These are phyloP conservation scores for Ischnus inquisitorius DNA, from an alignment of 2,888 invertebrate species.

Conservation along the genomic window DNA sequence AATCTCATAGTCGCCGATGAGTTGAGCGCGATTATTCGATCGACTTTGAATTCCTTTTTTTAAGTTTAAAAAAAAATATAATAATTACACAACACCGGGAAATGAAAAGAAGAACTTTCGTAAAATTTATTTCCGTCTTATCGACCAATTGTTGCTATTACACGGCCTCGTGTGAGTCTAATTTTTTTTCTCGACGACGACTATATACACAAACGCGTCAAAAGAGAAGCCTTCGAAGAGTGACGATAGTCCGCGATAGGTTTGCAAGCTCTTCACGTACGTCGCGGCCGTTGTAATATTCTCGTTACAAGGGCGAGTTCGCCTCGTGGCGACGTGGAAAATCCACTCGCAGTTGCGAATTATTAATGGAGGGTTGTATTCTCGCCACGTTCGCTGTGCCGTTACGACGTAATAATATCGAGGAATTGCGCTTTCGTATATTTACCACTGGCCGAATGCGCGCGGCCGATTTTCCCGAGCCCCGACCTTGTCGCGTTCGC, in stretches of 20 bases:
- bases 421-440: not conserved
- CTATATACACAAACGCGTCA: conserved; percentile 44
- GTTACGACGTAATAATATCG: conserved; percentile 16
- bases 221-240: conserved; percentile 58
- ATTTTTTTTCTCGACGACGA: not conserved
- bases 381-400: not conserved
- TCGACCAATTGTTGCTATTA: conserved; percentile 17
- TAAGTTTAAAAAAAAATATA: too few relatives aligned
- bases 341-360: conserved; percentile 44
- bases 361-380: conserved; percentile 51
- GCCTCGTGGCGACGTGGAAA: conserved; percentile 27
- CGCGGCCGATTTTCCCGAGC: not conserved
- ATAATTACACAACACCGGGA: too few relatives aligned
- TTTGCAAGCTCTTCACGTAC: conserved; percentile 9
- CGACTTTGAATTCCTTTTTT: too few relatives aligned
- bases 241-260: conserved; percentile 24
- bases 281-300: conserved; percentile 15
- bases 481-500: not conserved
- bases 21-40: too few relatives aligned
- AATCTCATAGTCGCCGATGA: too few relatives aligned
- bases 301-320: conserved; percentile 43
- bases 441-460: not conserved
- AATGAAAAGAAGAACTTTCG: too few relatives aligned
- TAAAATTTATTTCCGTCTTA: too few relatives aligned
- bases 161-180: not conserved